Percentiles rank a stretch among this genome's conserved stretches.
These are phyloP conservation scores for Pseudomyrmex concolor DNA, from an alignment of 1,140 invertebrate species.

Conservation along the genomic window DNA sequence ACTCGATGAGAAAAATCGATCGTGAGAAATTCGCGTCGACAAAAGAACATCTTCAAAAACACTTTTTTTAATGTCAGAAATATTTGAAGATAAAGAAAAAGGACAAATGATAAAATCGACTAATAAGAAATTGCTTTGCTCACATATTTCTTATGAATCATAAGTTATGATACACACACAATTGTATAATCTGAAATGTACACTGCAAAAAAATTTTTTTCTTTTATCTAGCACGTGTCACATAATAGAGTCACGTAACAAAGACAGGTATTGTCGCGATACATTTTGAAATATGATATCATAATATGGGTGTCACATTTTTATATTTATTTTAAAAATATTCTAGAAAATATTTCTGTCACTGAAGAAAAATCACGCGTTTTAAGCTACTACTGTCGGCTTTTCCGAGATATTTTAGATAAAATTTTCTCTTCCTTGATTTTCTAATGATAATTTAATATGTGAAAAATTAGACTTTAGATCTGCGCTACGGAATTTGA, in stretches of 20 bases:
- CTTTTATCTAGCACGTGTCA: not conserved
- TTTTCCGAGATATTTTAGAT: not conserved
- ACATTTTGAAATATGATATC: slow-evolving; percentile 27
- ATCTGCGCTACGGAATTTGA: no score
- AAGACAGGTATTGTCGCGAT: not conserved
- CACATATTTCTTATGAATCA: not conserved
- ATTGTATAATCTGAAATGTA: not conserved
- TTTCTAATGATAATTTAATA: not conserved
- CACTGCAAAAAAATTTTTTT: not conserved
- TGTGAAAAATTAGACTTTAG: no score
- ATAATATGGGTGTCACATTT: not conserved
- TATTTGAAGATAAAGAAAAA: not conserved
- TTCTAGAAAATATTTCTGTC: not conserved
- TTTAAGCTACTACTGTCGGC: not conserved
- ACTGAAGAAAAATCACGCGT: no score
- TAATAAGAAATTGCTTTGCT: not conserved
- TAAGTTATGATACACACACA: no score
- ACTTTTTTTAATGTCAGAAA: not conserved
- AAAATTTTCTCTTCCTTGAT: not conserved
- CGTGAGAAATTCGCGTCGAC: not conserved
- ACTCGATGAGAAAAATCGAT: not conserved
- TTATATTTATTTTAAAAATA: not conserved
- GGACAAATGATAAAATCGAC: not conserved
- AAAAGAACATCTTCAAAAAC: not conserved
- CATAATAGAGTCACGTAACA: slow-evolving; percentile 21